phyloP scores from a whole-genome alignment of 2,797 vertebrate species.

The Eospalax fontanierii region DNA sequence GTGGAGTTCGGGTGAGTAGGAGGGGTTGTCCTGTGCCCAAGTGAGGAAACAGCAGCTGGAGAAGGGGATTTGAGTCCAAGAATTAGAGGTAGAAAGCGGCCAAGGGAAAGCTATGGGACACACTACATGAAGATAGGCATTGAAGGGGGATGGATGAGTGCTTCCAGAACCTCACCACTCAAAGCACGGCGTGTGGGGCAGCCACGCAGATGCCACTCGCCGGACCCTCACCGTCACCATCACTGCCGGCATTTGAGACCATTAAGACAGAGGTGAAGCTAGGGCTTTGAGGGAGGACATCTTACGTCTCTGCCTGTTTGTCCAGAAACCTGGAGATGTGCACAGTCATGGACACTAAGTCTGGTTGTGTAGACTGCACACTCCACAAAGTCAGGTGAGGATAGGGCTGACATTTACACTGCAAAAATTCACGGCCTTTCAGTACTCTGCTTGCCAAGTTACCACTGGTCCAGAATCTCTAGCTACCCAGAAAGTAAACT shows the following conservation, averaged over 20 bases:
- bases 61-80: no score
- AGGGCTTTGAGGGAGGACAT: background rate
- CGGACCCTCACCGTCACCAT: background rate
- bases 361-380: background rate
- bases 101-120: background rate
- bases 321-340: background rate
- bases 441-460: background rate
- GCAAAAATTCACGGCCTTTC: background rate
- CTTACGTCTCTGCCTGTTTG: background rate
- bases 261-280: background rate
- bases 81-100: background rate
- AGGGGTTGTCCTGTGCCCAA: rapidly evolving
- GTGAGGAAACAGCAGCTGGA: background rate
- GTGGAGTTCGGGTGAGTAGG: background rate
- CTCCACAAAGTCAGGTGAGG: background rate
- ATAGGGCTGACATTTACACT: background rate
- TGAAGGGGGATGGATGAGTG: no score
- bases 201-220: background rate
- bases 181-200: background rate
- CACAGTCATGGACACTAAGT: background rate
- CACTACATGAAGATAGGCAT: background rate
- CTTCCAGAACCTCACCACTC: background rate
- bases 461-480: background rate
- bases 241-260: background rate
- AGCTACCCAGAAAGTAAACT: background rate